Conservation (phyloP, 1,140 invertebrate species). For the roundworm (Caenorhabditis elegans) region WBcel235 BX284606.5:9725501-9726000, state of each 20-base stretch:
- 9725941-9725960: background rate
- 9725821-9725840: background rate
- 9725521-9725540: slow-evolving; percentile 53
- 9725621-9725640: slow-evolving; percentile 36
- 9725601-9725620: too few species aligned
- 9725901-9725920: background rate
- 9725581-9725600: slow-evolving; percentile 51
- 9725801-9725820: background rate
- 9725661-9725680: slow-evolving; percentile 31
- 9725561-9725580: slow-evolving; percentile 47
- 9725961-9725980: background rate
- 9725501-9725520: slow-evolving; percentile 49
- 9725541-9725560: slow-evolving; percentile 38
- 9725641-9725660: slow-evolving; percentile 50
- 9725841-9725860: background rate
- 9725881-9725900: background rate
- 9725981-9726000: background rate
- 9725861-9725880: background rate
- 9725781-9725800: slow-evolving; percentile 10
- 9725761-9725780: background rate
- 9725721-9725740: slow-evolving; percentile 55
- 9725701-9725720: slow-evolving; percentile 56
- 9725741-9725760: slow-evolving; percentile 47
- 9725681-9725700: slow-evolving; percentile 54
- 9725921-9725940: background rate